Evolutionary conservation across 2,113 vertebrate genomes (phyloP).

Genomic region (western clawed frog (Xenopus tropicalis)): UCB_Xtro_10.0 CM004443.2:135842001-135842500

Average conservation of each 20-base stretch:
- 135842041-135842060: no score
- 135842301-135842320: conserved; percentile 48
- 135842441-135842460: conserved; percentile 76
- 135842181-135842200: background rate
- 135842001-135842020: no score
- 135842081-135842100: no score
- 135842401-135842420: conserved; percentile 70
- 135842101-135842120: no score
- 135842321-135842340: conserved; percentile 35
- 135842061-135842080: no score
- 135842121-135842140: no score
- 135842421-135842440: conserved; percentile 70
- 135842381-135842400: conserved; percentile 60
- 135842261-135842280: conserved; percentile 27
- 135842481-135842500: conserved; percentile 77
- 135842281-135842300: conserved; percentile 46
- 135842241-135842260: conserved; percentile 35
- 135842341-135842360: conserved; percentile 61
- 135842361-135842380: conserved; percentile 66
- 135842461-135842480: conserved; percentile 59
- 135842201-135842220: background rate
- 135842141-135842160: no score
- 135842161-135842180: background rate
- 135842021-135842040: no score
- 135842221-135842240: conserved; percentile 29